Base-by-base conservation (phyloP, 2,113 vertebrate genomes). In the Mionectes macconnelli region DNA sequence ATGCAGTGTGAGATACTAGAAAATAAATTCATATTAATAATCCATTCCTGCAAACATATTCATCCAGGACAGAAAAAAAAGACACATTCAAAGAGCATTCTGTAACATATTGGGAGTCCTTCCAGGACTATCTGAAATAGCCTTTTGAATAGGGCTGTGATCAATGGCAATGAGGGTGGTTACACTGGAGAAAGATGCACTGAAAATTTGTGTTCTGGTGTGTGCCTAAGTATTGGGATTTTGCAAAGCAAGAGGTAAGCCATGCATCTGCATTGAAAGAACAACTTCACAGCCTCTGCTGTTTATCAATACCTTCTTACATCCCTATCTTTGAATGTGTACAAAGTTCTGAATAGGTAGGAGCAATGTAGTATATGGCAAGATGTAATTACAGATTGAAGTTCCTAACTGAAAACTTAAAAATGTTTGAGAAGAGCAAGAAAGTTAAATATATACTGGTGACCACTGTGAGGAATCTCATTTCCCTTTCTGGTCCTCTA, bases 401-500 rank as follows among this genome's bases (percentile, higher is more conserved):
- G 27, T 77, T 84, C 39, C 20, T 64, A 89, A 74, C 1, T 24
- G 52, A 56, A 83, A 92, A 31, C 24, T 25, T 70, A 40, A 66
- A 64, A 64, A 21, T 7, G 10, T 75, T 79, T 73, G 75, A 75
- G 30, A 21, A 88, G 39, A 93, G n/a, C 37, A 76, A 62, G 69
- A 53, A 95, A 77, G 66, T 81, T 76, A 94, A 91, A 73, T 79
- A 87, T 56, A 68, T 9, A 18, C 40, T 57, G 15, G 74, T 72
- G 25, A 73, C 73, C 27, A 37, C 45, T 85, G 37, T 59, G n/a
- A 93, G 76, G 55, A 94, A 82, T 47, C 24, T 77, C 20, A 86
- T 90, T 92, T 86, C 55, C 75, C 39, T 89, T 93, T 92, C 56
- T 84, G 64, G 68, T 90, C 78, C 75, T 42, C 80, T 92, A 42